These are phyloP conservation scores for Phrynocephalus guinanensis DNA, from an alignment of 2,797 vertebrate species.

Conservation along the genomic window DNA sequence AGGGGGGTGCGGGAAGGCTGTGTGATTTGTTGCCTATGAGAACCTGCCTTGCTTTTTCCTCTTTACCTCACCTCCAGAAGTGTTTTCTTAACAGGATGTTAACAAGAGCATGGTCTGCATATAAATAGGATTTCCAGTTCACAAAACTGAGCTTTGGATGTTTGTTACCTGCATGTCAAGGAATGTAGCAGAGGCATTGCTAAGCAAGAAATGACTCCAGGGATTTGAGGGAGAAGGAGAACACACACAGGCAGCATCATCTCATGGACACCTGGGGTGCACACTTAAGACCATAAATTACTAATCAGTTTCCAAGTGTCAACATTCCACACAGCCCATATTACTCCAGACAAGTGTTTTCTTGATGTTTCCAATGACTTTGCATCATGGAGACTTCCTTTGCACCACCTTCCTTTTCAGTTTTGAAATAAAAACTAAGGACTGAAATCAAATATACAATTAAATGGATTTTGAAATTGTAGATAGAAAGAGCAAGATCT, in stretches of 20 bases:
- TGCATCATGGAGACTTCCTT: slow-evolving; percentile 5
- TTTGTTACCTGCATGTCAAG: neutral
- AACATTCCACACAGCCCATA: slow-evolving; percentile 10
- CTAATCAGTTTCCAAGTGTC: neutral
- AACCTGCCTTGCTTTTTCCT: slow-evolving; percentile 46
- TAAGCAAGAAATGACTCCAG: slow-evolving; percentile 1
- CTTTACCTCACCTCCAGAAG: slow-evolving; percentile 39
- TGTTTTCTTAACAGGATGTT: slow-evolving; percentile 38
- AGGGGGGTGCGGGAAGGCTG: slow-evolving; percentile 16
- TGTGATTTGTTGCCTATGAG: slow-evolving; percentile 15
- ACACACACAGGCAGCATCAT: slow-evolving; percentile 6
- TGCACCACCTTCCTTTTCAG: neutral
- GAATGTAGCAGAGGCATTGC: neutral
- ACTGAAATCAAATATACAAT: neutral
- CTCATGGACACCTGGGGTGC: slow-evolving; percentile 23
- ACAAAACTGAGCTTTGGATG: neutral
- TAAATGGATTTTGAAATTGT: neutral
- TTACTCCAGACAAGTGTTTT: neutral
- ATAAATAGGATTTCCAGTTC: slow-evolving; percentile 53
- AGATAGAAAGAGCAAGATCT: neutral
- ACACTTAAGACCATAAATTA: slow-evolving; percentile 18
- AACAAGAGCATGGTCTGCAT: slow-evolving; percentile 35
- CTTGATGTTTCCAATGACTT: neutral
- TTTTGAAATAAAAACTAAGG: neutral
- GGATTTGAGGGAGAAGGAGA: neutral